Base-by-base conservation (phyloP, 2,888 invertebrate genomes). In the Drosophila pseudotakahashii region DNA sequence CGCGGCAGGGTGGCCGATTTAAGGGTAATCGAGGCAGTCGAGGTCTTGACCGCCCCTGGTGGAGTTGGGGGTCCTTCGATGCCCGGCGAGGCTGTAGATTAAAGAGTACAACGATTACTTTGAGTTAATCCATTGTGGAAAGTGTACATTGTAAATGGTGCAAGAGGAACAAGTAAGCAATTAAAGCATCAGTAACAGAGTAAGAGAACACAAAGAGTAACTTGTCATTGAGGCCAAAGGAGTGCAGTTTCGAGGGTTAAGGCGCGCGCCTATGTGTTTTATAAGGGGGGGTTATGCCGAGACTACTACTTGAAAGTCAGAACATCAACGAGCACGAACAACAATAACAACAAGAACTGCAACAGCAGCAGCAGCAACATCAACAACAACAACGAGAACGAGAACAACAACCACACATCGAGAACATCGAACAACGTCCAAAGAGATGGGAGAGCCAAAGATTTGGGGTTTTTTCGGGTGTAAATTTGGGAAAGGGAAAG, bases 1-100 rank as follows among this genome's bases (percentile, higher is more conserved):
- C 95, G 93, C 5, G 95, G 95, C 72, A 95, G 91, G 0, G 95
- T 95, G 0, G 95, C 94, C 64, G 95, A 94, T 88, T 95, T 95
- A 32, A 95, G 90, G 1, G 94, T 94, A 59, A 95, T 94, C 78
- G 95, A 94, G 77, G 94, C 94, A 26, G 94, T 94, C 14, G 94
- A 94, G 3, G 94, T 94, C 90, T 94, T 94, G 39, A 92, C 89
- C 3, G 90, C 82, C 19, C 88, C 85, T 0, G 84, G 79, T 1
- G 78, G 59, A 45, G 85, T 62, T 1, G 54, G 47, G 3, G 54
- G 68, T 3, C 77, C 76, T 45, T 90, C 89, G 36, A 73, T 78
- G 26, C 88, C 88, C 1, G 89, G 89, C 41, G 90, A 90, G 72
- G 90, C 89, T 89, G 69, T 44, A 32, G 44, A 48, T 50, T 51